Conservation (phyloP, 2,113 vertebrate genomes). For the Chionis minor region DNA sequence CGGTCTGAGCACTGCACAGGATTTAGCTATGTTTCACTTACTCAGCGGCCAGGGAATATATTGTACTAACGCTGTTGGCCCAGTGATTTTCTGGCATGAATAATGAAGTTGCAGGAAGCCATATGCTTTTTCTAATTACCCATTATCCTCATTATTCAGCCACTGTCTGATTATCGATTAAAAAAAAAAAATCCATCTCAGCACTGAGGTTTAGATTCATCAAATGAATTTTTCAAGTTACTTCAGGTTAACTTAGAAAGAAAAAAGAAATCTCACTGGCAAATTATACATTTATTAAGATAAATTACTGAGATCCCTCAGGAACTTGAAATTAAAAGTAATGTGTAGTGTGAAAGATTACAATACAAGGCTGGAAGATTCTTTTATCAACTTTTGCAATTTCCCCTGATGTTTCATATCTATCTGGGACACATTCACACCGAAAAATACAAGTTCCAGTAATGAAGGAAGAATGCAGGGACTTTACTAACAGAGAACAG, state of each 20-base stretch:
- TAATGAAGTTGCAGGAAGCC: slow-evolving; percentile 2
- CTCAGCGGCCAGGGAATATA: not conserved
- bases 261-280: not conserved
- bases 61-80: not conserved
- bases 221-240: slow-evolving; percentile 25
- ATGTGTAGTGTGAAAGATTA: not conserved
- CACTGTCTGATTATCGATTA: not conserved
- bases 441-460: not conserved
- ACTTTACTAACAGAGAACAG: not conserved
- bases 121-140: slow-evolving; percentile 1
- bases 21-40: not conserved
- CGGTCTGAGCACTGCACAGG: not conserved
- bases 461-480: not conserved
- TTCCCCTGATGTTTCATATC: not conserved
- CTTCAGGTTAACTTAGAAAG: not conserved
- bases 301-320: slow-evolving; percentile 17
- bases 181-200: not conserved
- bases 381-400: not conserved
- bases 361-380: not conserved
- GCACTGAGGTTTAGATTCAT: not conserved
- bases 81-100: not conserved
- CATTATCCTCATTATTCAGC: not conserved
- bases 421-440: not conserved
- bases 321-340: not conserved
- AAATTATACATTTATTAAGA: not conserved